Base-by-base conservation (phyloP, 2,888 invertebrate genomes). In the Nephrotoma appendiculata region DNA sequence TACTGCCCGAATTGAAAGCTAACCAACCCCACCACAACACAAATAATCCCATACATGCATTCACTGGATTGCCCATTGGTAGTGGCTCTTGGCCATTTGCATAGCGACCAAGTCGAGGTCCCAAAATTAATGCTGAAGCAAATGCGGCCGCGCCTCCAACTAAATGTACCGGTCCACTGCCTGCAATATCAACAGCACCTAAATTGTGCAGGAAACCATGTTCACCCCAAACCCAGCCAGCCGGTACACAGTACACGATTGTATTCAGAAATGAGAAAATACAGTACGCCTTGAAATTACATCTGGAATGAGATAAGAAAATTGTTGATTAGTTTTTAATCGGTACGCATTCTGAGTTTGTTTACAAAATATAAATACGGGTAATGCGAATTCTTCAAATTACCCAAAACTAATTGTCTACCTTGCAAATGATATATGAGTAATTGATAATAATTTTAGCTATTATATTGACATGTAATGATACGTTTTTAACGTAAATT, bases 11-110 rank as follows among this genome's bases (percentile, higher is more conserved):
- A 91, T 98, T 98, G 90, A 98, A 98, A 0, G 98, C 98, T 86
- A 98, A 92, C 98, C 98, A 98, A 0, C 98, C 98, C 98, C 98
- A 98, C 98, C 98, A 98, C 0, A 98, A 92, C 57, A 98, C 97
- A 90, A 98, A 98, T 11, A 98, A 94, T 0, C 98, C 98, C 95
- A 98, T 95, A 43, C 97, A 95, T 0, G 97, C 97, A 90, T 98
- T 98, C 5, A 98, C 98, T 0, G 98, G 98, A 90, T 95, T 96
- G 0, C 98, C 97, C 88, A 98, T 92, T 0, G 97, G 97, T 84
- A 97, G 90, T 0, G 96, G 95, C 0, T 93, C 95, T 6, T 93
- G 93, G 0, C 97, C 97, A 85, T 94, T 93, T 15, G 96, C 95
- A 90, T 97, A 98, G 88, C 97, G 93, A 0, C 98, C 98, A 83